Evolutionary conservation across 2,888 invertebrate species (phyloP), one percentile per base, ranked within the genome.

Genomic region (Strigamia crassipes): DNA sequence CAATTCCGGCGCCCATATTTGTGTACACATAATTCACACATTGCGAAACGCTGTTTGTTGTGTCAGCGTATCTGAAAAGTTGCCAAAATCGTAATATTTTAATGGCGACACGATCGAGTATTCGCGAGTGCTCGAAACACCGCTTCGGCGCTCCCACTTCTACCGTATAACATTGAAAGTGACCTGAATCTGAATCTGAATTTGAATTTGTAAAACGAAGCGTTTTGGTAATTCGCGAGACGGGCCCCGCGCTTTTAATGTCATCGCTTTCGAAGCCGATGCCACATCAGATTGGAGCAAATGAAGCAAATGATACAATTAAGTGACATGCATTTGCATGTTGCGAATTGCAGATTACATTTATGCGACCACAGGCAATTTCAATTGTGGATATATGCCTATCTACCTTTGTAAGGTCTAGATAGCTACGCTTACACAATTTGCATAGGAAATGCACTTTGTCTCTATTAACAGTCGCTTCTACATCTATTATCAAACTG

Each of bases 211-310:
- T 51, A 51, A 51, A 51, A 51, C 51, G 51, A 34, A 34, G 34
- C 34, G 34, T 34, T 34, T 34, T 6, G 34, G 34, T 34, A 34
- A 34, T 34, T 34, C 34, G 34, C 34, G 34, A 34, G 34, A 34
- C 34, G 34, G 34, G 34, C 34, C 34, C 34, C 34, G 34, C 6
- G 6, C 34, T 34, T 51, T 51, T 51, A 51, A 51, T 51, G 51
- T 51, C 51, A 51, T 51, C 51, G 51, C 51, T n/a, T 51, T 51
- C 51, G 51, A 51, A n/a, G 51, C 51, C 51, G 51, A 51, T 51
- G 51, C 51, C 51, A 51, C 51, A 51, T 51, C 51, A 51, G 51
- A 51, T 51, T 51, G 51, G 51, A 51, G 51, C 51, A 51, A 51
- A 51, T 51, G 51, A 51, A 51, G 51, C 51, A 51, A 51, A 51